Evolutionary conservation across 2,888 invertebrate species (phyloP).

Genomic region (Zootermopsis nevadensis): DNA sequence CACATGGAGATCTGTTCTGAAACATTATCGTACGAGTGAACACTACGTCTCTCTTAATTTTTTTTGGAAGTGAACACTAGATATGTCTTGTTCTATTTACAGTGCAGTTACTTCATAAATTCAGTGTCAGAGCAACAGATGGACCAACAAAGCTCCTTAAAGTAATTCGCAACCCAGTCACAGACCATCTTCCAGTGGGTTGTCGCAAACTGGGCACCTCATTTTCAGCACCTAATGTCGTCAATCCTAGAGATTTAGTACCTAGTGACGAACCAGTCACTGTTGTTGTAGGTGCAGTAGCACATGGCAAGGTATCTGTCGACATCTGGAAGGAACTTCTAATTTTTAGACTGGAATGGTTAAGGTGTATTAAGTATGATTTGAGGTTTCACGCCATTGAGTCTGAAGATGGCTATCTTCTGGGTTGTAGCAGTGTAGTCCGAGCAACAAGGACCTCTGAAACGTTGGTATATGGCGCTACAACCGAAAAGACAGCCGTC

Average conservation of each 20-base stretch:
- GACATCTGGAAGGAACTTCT: no score
- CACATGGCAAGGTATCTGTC: conserved; percentile 85
- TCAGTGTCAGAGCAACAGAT: conserved; percentile 90
- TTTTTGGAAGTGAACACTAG: background rate
- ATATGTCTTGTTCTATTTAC: conserved; percentile 36
- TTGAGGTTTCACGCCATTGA: no score
- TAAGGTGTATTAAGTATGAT: no score
- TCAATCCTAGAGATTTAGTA: conserved; percentile 80
- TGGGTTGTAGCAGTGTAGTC: no score
- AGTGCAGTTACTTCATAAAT: conserved; percentile 97
- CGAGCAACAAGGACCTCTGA: no score
- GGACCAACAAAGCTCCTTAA: conserved; percentile 90
- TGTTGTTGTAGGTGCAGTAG: conserved; percentile 96
- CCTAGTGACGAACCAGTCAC: conserved; percentile 86
- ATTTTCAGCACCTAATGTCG: conserved; percentile 81
- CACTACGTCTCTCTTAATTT: no score
- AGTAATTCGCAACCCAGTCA: conserved; percentile 96
- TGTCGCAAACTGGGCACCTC: conserved; percentile 91
- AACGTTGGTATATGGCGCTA: no score
- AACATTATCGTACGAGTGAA: no score
- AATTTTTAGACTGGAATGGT: no score
- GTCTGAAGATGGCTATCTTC: no score
- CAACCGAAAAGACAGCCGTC: no score
- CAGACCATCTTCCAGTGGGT: conserved; percentile 94
- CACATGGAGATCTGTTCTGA: no score